These are phyloP conservation scores for Eudyptes chrysolophus DNA, from an alignment of 2,113 vertebrate species.

Conservation along the genomic window DNA sequence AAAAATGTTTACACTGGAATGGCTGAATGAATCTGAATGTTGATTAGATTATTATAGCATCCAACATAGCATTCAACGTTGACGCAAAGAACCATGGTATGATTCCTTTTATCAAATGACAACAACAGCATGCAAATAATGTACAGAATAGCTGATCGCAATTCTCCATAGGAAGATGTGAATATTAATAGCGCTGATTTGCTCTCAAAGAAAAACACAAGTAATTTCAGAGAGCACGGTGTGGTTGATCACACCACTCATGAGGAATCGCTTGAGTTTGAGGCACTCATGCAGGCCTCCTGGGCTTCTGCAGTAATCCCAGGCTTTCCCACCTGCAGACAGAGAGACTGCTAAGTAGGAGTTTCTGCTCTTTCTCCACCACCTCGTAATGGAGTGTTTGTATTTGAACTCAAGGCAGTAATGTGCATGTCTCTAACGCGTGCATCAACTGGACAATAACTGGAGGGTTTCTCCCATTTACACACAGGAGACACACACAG, in stretches of 20 bases:
- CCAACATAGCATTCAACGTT: not conserved
- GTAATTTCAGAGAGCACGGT: not conserved
- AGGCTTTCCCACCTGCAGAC: not conserved
- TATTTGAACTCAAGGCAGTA: not conserved
- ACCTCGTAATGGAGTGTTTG: not conserved
- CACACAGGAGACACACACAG: not conserved
- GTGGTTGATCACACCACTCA: not conserved
- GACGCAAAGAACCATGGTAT: conserved; percentile 22
- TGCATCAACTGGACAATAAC: not conserved
- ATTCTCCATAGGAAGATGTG: conserved; percentile 21
- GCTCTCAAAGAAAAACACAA: not conserved
- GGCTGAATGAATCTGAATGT: conserved; percentile 34
- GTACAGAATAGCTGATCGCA: conserved; percentile 20
- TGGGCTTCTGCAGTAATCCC: not conserved
- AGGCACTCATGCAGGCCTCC: not conserved
- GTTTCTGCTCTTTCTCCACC: not conserved
- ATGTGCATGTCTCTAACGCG: not conserved
- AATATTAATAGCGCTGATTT: conserved; percentile 7
- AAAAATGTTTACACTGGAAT: conserved; percentile 27
- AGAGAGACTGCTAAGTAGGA: not conserved
- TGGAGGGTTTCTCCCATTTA: not conserved
- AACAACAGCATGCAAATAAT: conserved; percentile 38
- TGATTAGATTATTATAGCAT: conserved; percentile 46
- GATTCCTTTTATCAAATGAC: conserved; percentile 42
- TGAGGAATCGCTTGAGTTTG: not conserved